These are phyloP conservation scores for Acanthurus lineatus DNA, from an alignment of 2,797 vertebrate genomes.

Conservation along the genomic window DNA sequence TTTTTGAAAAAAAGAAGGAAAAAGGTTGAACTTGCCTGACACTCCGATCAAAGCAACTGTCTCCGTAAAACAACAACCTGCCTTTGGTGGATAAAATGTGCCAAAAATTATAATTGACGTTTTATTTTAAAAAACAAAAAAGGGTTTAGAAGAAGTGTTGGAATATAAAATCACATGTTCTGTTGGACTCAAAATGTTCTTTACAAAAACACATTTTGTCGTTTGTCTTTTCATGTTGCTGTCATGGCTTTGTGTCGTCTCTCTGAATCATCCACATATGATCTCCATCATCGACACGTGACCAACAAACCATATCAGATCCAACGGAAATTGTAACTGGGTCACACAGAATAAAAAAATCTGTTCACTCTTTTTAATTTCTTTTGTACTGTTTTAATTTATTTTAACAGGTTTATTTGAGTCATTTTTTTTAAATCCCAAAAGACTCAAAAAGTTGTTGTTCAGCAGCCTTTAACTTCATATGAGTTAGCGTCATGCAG, in stretches of 20 bases:
- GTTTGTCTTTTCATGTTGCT: constrained; percentile 45
- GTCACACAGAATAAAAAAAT: constrained; percentile 36
- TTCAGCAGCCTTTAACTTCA: constrained; percentile 54
- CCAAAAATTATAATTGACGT: constrained; percentile 62
- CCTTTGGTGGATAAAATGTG: constrained; percentile 60
- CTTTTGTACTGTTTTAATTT: constrained; percentile 67
- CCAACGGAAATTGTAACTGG: constrained; percentile 58
- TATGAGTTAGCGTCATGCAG: constrained; percentile 37
- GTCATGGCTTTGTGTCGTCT: constrained; percentile 45
- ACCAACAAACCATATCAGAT: constrained; percentile 51
- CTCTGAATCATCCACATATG: constrained; percentile 36
- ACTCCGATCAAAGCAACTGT: constrained; percentile 17
- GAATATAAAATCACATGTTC: constrained; percentile 39
- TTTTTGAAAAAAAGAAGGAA: neutral
- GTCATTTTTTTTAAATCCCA: constrained; percentile 19
- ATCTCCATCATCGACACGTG: constrained; percentile 21
- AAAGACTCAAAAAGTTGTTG: constrained; percentile 52
- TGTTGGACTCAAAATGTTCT: constrained; percentile 35
- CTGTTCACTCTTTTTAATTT: constrained; percentile 53
- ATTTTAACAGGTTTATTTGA: constrained; percentile 46
- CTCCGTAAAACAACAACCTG: constrained; percentile 3
- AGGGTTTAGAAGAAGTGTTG: constrained; percentile 45
- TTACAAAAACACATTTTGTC: constrained; percentile 27
- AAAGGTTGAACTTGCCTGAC: constrained; percentile 13
- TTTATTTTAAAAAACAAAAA: constrained; percentile 52